Percentiles rank a stretch among this genome's conserved stretches.
Evolutionary conservation across 2,888 invertebrate genomes (phyloP).

Genomic region (Silvanus unidentatus): DNA sequence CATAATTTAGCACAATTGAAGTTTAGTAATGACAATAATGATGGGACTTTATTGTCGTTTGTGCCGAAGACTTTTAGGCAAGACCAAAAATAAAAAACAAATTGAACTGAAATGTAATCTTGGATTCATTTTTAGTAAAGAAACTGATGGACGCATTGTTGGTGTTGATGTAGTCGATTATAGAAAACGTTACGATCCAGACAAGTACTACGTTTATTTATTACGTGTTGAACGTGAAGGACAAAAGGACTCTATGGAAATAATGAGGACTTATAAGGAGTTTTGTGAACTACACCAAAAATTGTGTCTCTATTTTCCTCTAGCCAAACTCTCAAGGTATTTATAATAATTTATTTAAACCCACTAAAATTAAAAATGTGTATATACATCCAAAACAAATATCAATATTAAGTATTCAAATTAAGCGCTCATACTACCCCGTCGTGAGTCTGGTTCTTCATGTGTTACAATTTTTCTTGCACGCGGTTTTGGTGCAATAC

Average conservation of each 20-base stretch:
- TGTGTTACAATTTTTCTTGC: constrained; percentile 22
- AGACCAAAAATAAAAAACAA: constrained; percentile 47
- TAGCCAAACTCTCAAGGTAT: constrained; percentile 85
- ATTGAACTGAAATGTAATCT: constrained; percentile 13
- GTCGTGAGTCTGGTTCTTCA: too few species aligned
- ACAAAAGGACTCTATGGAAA: constrained; percentile 78
- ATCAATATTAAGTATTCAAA: neutral
- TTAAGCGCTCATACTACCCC: constrained; percentile 33
- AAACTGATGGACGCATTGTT: constrained; percentile 82
- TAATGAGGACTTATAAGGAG: constrained; percentile 94
- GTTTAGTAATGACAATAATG: constrained; percentile 81
- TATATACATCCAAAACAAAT: neutral
- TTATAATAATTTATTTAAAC: too few species aligned
- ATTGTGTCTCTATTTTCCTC: constrained; percentile 83
- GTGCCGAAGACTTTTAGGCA: constrained; percentile 91
- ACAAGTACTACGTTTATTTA: constrained; percentile 95
- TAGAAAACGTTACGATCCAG: constrained; percentile 93
- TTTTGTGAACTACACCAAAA: constrained; percentile 96
- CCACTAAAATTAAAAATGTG: too few species aligned
- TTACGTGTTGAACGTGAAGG: constrained; percentile 76
- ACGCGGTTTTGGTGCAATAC: constrained; percentile 11
- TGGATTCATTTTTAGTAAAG: too few species aligned
- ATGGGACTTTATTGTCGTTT: constrained; percentile 80
- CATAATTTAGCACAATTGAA: constrained; percentile 93
- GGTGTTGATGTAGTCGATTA: constrained; percentile 81